These are phyloP conservation scores for Sebastes iracundus DNA, from an alignment of 2,797 vertebrate species.

Conservation along the genomic window DNA sequence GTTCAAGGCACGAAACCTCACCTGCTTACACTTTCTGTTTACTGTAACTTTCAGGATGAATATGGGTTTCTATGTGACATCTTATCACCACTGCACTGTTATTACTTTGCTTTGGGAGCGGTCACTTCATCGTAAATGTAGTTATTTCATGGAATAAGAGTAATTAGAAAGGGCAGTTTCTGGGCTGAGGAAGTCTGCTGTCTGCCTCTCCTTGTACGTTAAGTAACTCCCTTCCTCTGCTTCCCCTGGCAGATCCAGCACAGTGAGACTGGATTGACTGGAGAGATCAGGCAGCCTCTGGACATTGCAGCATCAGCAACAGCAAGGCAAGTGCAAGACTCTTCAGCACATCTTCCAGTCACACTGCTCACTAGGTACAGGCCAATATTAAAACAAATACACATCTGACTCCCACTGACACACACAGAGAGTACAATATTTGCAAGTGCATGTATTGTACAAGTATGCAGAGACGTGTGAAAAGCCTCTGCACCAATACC, in stretches of 20 bases:
- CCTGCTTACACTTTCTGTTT: constrained; percentile 2
- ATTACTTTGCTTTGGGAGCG: constrained; percentile 20
- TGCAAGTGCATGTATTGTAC: not conserved
- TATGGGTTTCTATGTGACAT: not conserved
- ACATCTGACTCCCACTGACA: not conserved
- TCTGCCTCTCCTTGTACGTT: constrained; percentile 4
- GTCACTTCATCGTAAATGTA: constrained; percentile 8
- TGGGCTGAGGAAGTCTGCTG: constrained; percentile 4
- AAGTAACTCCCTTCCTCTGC: constrained; percentile 28
- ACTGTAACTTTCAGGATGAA: not conserved
- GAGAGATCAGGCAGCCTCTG: constrained; percentile 46
- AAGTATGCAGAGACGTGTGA: constrained; percentile 4
- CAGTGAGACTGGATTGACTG: constrained; percentile 46
- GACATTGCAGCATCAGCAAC: constrained; percentile 70
- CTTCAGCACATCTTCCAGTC: constrained; percentile 35
- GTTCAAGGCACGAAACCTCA: not conserved
- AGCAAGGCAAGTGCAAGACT: constrained; percentile 51
- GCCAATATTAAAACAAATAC: constrained; percentile 3
- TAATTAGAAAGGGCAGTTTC: constrained; percentile 23
- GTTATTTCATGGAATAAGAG: constrained; percentile 21
- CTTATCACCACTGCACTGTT: not conserved
- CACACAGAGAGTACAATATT: not conserved
- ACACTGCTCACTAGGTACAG: constrained; percentile 19
- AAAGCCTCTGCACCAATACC: constrained; percentile 12
- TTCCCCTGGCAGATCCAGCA: constrained; percentile 33